Base-by-base conservation (phyloP, 1,140 invertebrate genomes). In the Hydropsyche tenuis region DNA sequence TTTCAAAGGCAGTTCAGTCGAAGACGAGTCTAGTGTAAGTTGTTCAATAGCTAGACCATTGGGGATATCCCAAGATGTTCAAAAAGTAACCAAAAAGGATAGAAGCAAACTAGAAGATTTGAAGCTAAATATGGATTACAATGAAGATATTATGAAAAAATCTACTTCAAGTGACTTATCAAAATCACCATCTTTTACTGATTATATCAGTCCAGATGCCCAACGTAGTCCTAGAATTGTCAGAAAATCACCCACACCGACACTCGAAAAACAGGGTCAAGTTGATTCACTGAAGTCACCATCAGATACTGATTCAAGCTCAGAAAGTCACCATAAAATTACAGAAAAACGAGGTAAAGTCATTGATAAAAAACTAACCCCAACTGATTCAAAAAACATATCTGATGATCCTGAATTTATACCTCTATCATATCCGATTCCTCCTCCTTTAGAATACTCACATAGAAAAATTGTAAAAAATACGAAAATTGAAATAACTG, bases 11-110 rank as follows among this genome's bases (percentile, higher is more conserved):
- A 88, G 87, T 79, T 88, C 87, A 1, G 86, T 90, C 27, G 91
- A 91, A 64, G 92, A 93, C 77, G 91, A 92, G 70, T 92, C 92
- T 1, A 93, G 91, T 78, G 89, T 91, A 4, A 93, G 91, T 75
- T 93, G 91, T 80, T 92, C 91, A 0, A 93, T 93, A 77, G 91
- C 91, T 14, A 85, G 90, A 69, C 90, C 91, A 0, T 82, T 93
- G 69, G 92, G 92, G 1, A 90, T 93, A 72, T 92, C 91, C 7
- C 90, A 92, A 80, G 89, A 89, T 78, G 89, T 90, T 72, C 89
- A 89, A 74, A 88, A 87, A 76, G 84, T 85, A 77, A 88, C 83
- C 78, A 87, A 79, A 80, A 85, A 81, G 81, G 87, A 84, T 80
- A 80, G 82, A 69, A 82, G 82, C 73, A 85, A 84, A 73, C 78